Evolutionary conservation across 2,888 invertebrate genomes (phyloP), one percentile per base, ranked within the genome.

Genomic region (Selenia dentaria): DNA sequence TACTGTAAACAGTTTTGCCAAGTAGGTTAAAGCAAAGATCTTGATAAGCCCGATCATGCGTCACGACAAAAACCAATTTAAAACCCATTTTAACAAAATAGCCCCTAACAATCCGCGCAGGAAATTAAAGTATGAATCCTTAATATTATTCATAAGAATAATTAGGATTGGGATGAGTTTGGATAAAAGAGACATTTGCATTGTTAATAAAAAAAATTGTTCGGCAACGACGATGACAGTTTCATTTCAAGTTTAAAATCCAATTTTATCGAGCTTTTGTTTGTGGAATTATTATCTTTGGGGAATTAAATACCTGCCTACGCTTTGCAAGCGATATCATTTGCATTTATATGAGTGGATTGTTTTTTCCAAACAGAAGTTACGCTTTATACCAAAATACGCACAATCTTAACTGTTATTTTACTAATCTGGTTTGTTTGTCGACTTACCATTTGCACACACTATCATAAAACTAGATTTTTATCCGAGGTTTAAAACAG

Each of bases 41-140:
- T 65, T 55, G 74, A 76, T 79, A 68, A 65, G 51, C 39, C 49
- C 38, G 70, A 73, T 72, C 74, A 74, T 58, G 57, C 64, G 67
- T 64, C 77, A 77, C 74, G 76, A 70, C 73, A 80, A 78, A 79
- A 74, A 64, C 70, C 67, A 74, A 80, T 82, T 79, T 72, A 72
- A 74, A 76, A 65, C 67, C 70, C 72, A 74, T 75, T 74, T 56
- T 51, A 62, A 51, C 62, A 60, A 71, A 74, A 71, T 60, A 64
- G 55, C 60, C 59, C 47, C 52, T 55, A 67, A 71, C 66, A 70
- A 73, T 71, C 57, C 58, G 61, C 63, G 59, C 65, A 56, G 80
- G 79, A 80, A 79, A 80, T 80, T 79, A 77, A 76, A 74, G 64
- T 67, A 68, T 59, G 64, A 71, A 74, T 73, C 68, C 53, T 62